Conservation (phyloP, 1,140 invertebrate species). For the Melanaphis sacchari region DNA sequence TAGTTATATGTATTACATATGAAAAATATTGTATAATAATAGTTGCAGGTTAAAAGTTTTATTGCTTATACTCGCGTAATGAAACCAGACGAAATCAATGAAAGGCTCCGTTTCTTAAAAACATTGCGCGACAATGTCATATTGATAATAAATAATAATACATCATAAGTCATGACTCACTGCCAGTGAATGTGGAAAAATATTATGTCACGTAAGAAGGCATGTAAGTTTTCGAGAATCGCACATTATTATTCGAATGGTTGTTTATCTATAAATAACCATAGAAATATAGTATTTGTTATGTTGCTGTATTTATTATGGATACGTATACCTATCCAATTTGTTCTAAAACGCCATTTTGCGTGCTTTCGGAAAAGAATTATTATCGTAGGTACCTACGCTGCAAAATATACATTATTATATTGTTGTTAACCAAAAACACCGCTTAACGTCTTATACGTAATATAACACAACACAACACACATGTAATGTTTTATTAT, state of each 20-base stretch:
- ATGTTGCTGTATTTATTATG: background rate
- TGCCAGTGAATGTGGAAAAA: background rate
- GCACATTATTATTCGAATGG: background rate
- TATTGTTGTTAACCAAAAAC: background rate
- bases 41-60: background rate
- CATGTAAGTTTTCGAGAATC: background rate
- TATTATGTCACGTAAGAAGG: background rate
- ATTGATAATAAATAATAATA: slow-evolving; percentile 2
- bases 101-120: background rate
- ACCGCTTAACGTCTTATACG: background rate
- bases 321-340: background rate
- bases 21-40: too few species aligned
- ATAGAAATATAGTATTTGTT: background rate
- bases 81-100: background rate
- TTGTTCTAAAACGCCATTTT: background rate
- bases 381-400: background rate
- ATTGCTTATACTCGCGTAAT: background rate
- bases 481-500: background rate
- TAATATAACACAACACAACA: background rate
- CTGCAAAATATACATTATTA: background rate
- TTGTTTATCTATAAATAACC: background rate
- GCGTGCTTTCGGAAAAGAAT: background rate
- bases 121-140: background rate
- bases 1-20: too few species aligned
- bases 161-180: background rate